phyloP scores from a whole-genome alignment of 1,140 invertebrate genomes.

The Cheumatopsyche charites region DNA sequence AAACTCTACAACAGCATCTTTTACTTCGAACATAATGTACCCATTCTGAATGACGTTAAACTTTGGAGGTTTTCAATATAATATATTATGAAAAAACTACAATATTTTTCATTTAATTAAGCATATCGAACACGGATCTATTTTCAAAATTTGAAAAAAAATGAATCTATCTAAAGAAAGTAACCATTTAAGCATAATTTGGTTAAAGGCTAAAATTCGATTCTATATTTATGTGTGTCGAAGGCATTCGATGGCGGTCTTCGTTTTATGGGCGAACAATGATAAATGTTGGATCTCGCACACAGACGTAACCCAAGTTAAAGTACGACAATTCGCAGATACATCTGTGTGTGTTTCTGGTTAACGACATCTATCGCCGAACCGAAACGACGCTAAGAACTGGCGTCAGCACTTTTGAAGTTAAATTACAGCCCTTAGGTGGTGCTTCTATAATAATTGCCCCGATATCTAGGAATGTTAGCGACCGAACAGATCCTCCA shows the following conservation, averaged over 20 bases:
- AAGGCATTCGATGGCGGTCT: not conserved
- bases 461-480: constrained; percentile 38
- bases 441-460: constrained; percentile 40
- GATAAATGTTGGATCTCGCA: constrained; percentile 4
- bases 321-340: not conserved
- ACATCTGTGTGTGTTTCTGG: constrained; percentile 18
- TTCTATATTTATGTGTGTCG: not conserved
- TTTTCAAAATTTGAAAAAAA: too few relatives aligned
- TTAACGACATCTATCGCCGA: constrained; percentile 37
- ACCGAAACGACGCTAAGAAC: constrained; percentile 39
- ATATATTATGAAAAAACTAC: too few relatives aligned
- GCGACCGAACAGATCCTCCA: constrained; percentile 11
- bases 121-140: too few relatives aligned
- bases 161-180: too few relatives aligned
- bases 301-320: not conserved
- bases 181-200: too few relatives aligned
- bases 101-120: too few relatives aligned
- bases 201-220: not conserved
- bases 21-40: too few relatives aligned
- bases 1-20: too few relatives aligned
- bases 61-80: too few relatives aligned
- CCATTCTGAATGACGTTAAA: too few relatives aligned
- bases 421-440: constrained; percentile 41
- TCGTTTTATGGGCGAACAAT: constrained; percentile 20
- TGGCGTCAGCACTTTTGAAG: constrained; percentile 40